Conservation (phyloP, 2,113 vertebrate genomes). For the rat (Rattus norvegicus) region GRCr8 NC_086026.1:69597501-69598000, state of each 20-base stretch:
- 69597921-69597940: neutral
- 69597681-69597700: no score
- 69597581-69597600: neutral
- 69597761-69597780: no score
- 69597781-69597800: no score
- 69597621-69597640: neutral
- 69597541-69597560: no score
- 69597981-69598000: neutral
- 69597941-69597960: neutral
- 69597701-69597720: neutral
- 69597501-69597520: neutral
- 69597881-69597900: neutral
- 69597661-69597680: neutral
- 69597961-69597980: neutral
- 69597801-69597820: no score
- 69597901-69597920: neutral
- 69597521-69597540: neutral
- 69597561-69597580: neutral
- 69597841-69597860: neutral
- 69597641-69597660: no score
- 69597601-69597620: neutral
- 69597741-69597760: neutral
- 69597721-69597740: neutral
- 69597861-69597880: neutral
- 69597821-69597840: no score